phyloP scores from a whole-genome alignment of 2,797 vertebrate genomes.

The Muraenolepis orangiensis region DNA sequence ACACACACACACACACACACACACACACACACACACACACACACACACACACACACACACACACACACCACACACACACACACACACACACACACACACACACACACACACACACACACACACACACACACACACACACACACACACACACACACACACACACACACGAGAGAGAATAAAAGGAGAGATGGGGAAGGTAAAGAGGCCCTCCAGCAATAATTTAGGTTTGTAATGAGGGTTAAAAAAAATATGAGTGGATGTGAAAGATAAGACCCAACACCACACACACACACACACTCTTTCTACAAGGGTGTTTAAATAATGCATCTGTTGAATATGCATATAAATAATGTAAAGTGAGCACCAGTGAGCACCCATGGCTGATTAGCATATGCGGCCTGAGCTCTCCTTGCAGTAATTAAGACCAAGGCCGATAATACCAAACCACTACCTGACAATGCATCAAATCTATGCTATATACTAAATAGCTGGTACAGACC shows the following conservation, averaged over 20 bases:
- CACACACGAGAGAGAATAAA: slow-evolving; percentile 9
- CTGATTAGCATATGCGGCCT: slow-evolving; percentile 30
- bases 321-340: slow-evolving; percentile 30
- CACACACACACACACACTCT: slow-evolving; percentile 6
- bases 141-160: too few relatives aligned
- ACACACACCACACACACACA: too few relatives aligned
- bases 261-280: slow-evolving; percentile 19
- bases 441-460: slow-evolving; percentile 4
- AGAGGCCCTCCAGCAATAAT: neutral
- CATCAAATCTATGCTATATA: too few relatives aligned
- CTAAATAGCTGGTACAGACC: neutral
- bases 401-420: slow-evolving; percentile 30
- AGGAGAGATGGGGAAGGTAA: slow-evolving; percentile 9
- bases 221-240: slow-evolving; percentile 64
- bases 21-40: too few relatives aligned
- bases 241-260: slow-evolving; percentile 51
- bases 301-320: slow-evolving; percentile 20
- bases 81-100: too few relatives aligned
- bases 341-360: slow-evolving; percentile 46
- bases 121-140: too few relatives aligned
- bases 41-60: too few relatives aligned
- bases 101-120: too few relatives aligned
- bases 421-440: slow-evolving; percentile 22
- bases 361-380: slow-evolving; percentile 12
- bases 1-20: too few relatives aligned